phyloP scores from a whole-genome alignment of 2,797 vertebrate genomes.

The Euthynnus affinis region DNA sequence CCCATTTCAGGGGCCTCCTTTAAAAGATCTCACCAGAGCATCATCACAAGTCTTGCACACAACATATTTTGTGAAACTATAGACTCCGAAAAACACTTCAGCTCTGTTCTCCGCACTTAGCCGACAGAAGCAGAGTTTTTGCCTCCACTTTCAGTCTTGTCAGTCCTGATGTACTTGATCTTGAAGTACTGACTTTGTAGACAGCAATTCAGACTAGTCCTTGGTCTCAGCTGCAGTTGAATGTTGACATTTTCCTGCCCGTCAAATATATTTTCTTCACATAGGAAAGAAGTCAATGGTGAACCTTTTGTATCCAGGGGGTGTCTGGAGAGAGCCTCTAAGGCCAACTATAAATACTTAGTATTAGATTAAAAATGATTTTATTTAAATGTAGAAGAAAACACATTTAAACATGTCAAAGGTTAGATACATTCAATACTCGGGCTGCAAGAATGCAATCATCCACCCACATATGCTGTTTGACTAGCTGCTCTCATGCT shows the following conservation, averaged over 20 bases:
- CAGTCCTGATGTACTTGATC: slow-evolving; percentile 9
- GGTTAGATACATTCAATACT: background rate
- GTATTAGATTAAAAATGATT: background rate
- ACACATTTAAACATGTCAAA: background rate
- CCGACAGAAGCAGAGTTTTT: slow-evolving; percentile 10
- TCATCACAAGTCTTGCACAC: too few relatives aligned
- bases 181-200: slow-evolving; percentile 38
- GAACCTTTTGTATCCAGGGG: background rate
- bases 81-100: slow-evolving; percentile 1
- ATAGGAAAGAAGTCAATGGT: background rate
- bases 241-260: slow-evolving; percentile 3
- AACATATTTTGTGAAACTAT: background rate
- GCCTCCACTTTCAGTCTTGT: slow-evolving; percentile 1
- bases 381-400: background rate
- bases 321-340: background rate
- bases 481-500: background rate
- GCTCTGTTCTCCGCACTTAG: slow-evolving; percentile 8
- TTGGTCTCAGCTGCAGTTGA: slow-evolving; percentile 25
- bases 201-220: slow-evolving; percentile 32
- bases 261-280: background rate
- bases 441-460: slow-evolving; percentile 2
- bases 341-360: slow-evolving; percentile 11
- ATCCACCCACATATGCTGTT: slow-evolving; percentile 15
- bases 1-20: slow-evolving; percentile 46
- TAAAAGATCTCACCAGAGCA: slow-evolving; percentile 22